Evolutionary conservation across 1,140 invertebrate species (phyloP), one percentile per base, ranked within the genome.

Genomic region (Plutomurus gul): DNA sequence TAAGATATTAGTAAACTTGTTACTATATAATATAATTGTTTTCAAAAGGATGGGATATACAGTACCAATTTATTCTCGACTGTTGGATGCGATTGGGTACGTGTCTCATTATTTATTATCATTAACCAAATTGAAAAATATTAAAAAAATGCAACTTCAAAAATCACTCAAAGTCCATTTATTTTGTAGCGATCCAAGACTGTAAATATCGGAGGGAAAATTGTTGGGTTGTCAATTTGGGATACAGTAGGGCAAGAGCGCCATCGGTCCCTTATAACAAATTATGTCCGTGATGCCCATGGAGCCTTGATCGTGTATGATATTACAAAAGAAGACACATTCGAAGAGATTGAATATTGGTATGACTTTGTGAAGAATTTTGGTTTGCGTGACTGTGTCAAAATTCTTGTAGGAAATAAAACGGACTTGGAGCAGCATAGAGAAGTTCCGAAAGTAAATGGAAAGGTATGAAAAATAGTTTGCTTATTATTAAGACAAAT

Each of bases 221-320:
- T 60, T 20, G 36, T 79, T 5, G 79, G 56, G 25, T 22, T 82
- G 3, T 65, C 51, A 18, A 76, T 82, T 75, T 82, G 80, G 80
- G 80, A 82, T 30, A 82, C 80, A 36, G 80, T 77, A n/a, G 80
- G 96, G 3, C 96, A 97, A 86, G 96, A 98, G 87, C 90, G 95
- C 86, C 97, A 96, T 88, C 90, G 95, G 82, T 95, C 95, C 85
- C 92, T 98, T 13, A 96, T 96, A 1, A 95, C 96, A 81, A 96
- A 96, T 83, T 97, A 97, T 86, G 97, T 97, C 86, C 90, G 96
- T 86, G 95, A 96, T 84, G 95, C 96, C 30, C 94, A 96, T 85
- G 95, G 95, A 92, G 91, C 96, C 73, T 90, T 98, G 43, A 88
- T 97, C 75, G 90, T 97, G 0, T 97, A 97, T 87, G 96, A 97